phyloP scores from a whole-genome alignment of 2,797 vertebrate genomes.

The Pogonophryne albipinna region DNA sequence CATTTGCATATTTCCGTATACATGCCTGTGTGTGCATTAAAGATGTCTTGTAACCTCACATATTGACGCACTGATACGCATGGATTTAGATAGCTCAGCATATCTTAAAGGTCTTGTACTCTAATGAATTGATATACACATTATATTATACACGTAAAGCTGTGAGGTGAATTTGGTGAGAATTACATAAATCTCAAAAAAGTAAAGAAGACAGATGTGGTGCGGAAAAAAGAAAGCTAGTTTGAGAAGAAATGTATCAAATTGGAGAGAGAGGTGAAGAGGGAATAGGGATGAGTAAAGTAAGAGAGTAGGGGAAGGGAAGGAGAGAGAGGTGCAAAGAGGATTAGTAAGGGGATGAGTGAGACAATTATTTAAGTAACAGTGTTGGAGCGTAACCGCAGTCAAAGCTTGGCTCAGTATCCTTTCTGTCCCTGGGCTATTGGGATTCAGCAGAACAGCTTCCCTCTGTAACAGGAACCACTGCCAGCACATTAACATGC shows the following conservation, averaged over 20 bases:
- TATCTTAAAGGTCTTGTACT: constrained; percentile 6
- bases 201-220: not conserved
- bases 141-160: constrained; percentile 24
- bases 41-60: not conserved
- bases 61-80: constrained; percentile 16
- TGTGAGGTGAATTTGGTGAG: constrained; percentile 11
- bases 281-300: constrained; percentile 56
- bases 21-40: constrained; percentile 11
- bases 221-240: constrained; percentile 10
- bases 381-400: constrained; percentile 58
- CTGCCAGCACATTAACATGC: constrained; percentile 73
- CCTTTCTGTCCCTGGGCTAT: constrained; percentile 62
- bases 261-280: constrained; percentile 25
- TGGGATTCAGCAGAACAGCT: constrained; percentile 62
- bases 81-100: constrained; percentile 25
- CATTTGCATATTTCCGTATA: constrained; percentile 18
- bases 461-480: constrained; percentile 59
- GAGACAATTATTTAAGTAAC: constrained; percentile 61
- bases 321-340: constrained; percentile 46
- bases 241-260: constrained; percentile 42
- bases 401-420: constrained; percentile 68
- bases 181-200: constrained; percentile 21
- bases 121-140: constrained; percentile 5
- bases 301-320: constrained; percentile 34
- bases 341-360: constrained; percentile 58